Evolutionary conservation across 2,797 vertebrate species (phyloP).

Genomic region (Borostomias antarcticus): DNA sequence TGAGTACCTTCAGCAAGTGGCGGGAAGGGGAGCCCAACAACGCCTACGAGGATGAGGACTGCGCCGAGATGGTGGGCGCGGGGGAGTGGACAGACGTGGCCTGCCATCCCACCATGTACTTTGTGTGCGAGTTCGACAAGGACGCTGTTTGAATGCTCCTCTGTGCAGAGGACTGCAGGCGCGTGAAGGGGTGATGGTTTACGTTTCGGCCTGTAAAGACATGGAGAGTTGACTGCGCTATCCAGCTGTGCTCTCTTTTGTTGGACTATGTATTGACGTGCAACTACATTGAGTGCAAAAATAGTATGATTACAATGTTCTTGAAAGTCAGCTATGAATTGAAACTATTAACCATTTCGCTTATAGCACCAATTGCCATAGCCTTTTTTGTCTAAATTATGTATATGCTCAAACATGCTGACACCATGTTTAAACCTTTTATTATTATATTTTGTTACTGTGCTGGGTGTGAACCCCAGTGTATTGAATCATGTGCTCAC

Average conservation of each 20-base stretch:
- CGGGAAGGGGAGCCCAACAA: slow-evolving; percentile 94
- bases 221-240: background rate
- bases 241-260: background rate
- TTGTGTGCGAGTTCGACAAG: slow-evolving; percentile 97
- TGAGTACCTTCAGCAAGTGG: slow-evolving; percentile 96
- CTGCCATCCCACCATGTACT: slow-evolving; percentile 94
- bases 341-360: background rate
- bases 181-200: background rate
- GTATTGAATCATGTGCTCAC: too few relatives aligned
- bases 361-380: too few relatives aligned
- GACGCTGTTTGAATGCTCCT: slow-evolving; percentile 76
- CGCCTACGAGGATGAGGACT: slow-evolving; percentile 94
- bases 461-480: too few relatives aligned
- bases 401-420: too few relatives aligned
- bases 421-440: too few relatives aligned
- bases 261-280: background rate
- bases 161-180: background rate
- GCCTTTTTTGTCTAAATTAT: too few relatives aligned
- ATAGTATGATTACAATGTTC: background rate
- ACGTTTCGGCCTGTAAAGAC: background rate
- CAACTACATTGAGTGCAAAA: background rate
- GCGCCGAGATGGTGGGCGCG: slow-evolving; percentile 90
- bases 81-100: slow-evolving; percentile 98
- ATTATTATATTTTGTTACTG: too few relatives aligned
- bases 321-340: background rate